Evolutionary conservation across 2,888 invertebrate species (phyloP), one percentile per base, ranked within the genome.

Genomic region (Drosophila hamatofila): DNA sequence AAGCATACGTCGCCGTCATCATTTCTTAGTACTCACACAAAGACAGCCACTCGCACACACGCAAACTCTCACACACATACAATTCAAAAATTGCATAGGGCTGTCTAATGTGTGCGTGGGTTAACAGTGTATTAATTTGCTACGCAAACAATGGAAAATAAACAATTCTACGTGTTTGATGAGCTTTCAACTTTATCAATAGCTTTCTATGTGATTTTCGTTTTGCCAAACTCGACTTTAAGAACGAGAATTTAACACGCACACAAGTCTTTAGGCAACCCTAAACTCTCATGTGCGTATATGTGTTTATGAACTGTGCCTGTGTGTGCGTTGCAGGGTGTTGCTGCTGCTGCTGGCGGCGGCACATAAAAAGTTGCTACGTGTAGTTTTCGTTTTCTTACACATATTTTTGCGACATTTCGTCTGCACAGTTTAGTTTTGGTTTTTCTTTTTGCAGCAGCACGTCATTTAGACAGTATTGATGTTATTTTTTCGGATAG

Each of bases 1-100:
- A 88, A 71, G 72, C 83, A 78, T 87, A 86, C 86, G 86, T 91
- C 86, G 83, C 90, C 89, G 89, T 86, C 88, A 85, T 90, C 85
- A 87, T 81, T 83, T 81, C 78, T 81, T 78, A 65, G 54, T 72
- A 85, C 84, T 68, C 68, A 86, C 66, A 88, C 88, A 86, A 64
- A 75, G 73, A 62, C 72, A 80, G 27, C 35, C 33, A 70, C 54
- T 64, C 66, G 68, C 61, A 69, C 52, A 33, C 52, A 56, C 14
- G 39, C 42, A 9, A n/a, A n/a, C n/a, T n/a, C n/a, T n/a, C 18
- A 11, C 14, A 65, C 61, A 69, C 56, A 41, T 44, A 60, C 37
- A 55, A 18, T 58, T 61, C n/a, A 82, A 83, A 79, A 79, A 78
- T 69, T 75, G 76, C 56, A 68, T 72, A 80, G 80, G 80, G 83